Evolutionary conservation across 2,797 vertebrate species (phyloP).

Genomic region (Uromys caudimaculatus): DNA sequence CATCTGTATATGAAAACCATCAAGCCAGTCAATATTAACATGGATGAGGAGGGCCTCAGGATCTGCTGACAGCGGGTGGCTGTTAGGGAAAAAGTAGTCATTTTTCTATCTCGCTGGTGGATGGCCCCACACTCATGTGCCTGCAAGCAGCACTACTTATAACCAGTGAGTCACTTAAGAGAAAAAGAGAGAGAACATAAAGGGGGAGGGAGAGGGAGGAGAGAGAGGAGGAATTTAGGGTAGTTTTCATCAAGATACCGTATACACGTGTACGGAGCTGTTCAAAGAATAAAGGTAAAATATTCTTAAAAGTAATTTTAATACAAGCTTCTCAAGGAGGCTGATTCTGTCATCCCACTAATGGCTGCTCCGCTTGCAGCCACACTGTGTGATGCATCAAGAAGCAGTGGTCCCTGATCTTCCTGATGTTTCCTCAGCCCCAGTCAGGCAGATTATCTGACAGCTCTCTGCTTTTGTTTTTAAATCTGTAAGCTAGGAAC

Average conservation of each 20-base stretch:
- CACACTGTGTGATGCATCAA: neutral
- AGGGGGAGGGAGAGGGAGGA: too few species aligned
- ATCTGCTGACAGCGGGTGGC: neutral
- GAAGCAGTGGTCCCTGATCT: neutral
- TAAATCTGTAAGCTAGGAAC: conserved; percentile 43
- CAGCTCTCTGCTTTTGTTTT: conserved; percentile 53
- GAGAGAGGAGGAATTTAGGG: neutral
- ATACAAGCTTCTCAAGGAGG: neutral
- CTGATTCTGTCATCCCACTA: neutral
- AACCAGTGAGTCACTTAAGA: neutral
- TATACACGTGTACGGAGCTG: neutral
- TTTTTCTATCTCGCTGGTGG: neutral
- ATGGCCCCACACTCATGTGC: neutral
- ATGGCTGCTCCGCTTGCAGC: neutral
- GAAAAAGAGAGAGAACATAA: neutral
- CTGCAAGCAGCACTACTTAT: neutral
- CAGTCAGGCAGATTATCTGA: conserved; percentile 29
- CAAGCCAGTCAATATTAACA: neutral
- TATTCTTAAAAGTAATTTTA: neutral
- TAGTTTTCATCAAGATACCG: neutral
- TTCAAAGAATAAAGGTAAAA: neutral
- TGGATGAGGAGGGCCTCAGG: neutral
- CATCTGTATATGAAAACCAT: neutral
- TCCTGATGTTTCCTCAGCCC: neutral
- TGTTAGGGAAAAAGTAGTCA: neutral